Percentiles rank a stretch among this genome's conserved stretches.
These are phyloP conservation scores for Meganola albula DNA, from an alignment of 2,888 invertebrate genomes.

Conservation along the genomic window DNA sequence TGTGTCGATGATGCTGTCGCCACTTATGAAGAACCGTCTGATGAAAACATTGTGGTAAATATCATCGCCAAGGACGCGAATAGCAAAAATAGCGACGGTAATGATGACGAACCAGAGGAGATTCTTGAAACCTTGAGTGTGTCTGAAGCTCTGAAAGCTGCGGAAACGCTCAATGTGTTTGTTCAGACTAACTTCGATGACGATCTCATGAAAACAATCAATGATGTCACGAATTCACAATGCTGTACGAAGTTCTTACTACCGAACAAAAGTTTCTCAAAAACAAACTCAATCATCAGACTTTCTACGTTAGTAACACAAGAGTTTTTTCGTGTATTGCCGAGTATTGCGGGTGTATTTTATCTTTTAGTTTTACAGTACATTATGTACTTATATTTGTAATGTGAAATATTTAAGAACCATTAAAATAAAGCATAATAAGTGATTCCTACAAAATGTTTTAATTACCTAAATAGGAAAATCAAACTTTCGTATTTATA, in stretches of 20 bases:
- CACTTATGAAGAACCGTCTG: slow-evolving; percentile 23
- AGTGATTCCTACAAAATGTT: too few relatives aligned
- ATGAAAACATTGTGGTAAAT: slow-evolving; percentile 28
- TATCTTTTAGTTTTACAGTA: too few relatives aligned
- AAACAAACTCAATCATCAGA: too few relatives aligned
- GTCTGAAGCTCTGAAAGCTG: slow-evolving; percentile 22
- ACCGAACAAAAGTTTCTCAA: too few relatives aligned
- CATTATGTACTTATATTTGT: too few relatives aligned
- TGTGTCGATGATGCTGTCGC: slow-evolving; percentile 21
- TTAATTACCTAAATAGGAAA: too few relatives aligned
- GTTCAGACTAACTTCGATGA: slow-evolving; percentile 25
- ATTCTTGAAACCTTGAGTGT: slow-evolving; percentile 17
- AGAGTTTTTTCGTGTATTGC: too few relatives aligned
- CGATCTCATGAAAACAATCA: slow-evolving; percentile 23
- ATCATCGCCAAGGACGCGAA: slow-evolving; percentile 23
- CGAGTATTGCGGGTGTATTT: too few relatives aligned
- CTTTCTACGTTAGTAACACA: too few relatives aligned
- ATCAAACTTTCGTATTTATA: too few relatives aligned
- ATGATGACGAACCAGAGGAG: slow-evolving; percentile 20
- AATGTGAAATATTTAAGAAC: too few relatives aligned
- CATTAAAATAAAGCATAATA: too few relatives aligned
- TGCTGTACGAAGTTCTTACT: slow-evolving; percentile 23
- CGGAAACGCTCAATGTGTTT: slow-evolving; percentile 19
- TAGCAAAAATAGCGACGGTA: slow-evolving; percentile 22
- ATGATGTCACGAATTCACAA: slow-evolving; percentile 23